phyloP scores from a whole-genome alignment of 1,140 invertebrate genomes.

The Diorhabda sublineata region DNA sequence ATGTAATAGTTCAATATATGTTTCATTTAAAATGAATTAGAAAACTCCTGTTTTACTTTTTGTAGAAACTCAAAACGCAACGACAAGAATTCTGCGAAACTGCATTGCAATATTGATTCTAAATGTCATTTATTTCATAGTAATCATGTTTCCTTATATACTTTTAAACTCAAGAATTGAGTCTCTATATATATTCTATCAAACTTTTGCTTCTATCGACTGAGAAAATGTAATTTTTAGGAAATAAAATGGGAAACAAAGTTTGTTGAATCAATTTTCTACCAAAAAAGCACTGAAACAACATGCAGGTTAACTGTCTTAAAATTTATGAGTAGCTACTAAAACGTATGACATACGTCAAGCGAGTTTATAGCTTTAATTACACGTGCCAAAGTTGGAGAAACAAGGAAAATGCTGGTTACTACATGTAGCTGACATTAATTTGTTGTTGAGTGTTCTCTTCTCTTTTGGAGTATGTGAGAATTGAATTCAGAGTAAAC shows the following conservation, averaged over 20 bases:
- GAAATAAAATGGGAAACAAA: not conserved
- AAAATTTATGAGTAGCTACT: not conserved
- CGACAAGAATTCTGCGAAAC: no score
- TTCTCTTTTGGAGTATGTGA: slow-evolving; percentile 3
- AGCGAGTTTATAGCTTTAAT: slow-evolving; percentile 11
- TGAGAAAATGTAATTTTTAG: no score
- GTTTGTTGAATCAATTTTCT: not conserved
- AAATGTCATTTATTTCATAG: no score
- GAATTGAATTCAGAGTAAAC: not conserved
- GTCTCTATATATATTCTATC: no score
- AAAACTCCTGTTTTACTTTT: no score
- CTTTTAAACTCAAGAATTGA: no score
- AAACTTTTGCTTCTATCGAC: no score
- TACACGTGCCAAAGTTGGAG: slow-evolving; percentile 14
- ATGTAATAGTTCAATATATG: no score
- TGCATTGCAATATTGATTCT: no score
- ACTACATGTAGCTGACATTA: slow-evolving; percentile 11
- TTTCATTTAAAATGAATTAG: no score
- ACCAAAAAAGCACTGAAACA: not conserved
- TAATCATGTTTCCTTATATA: no score
- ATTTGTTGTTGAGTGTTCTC: slow-evolving; percentile 11
- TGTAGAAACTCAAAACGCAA: no score
- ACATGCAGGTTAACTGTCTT: not conserved
- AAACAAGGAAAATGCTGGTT: slow-evolving; percentile 12
- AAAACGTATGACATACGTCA: slow-evolving; percentile 9